Evolutionary conservation across 2,888 invertebrate species (phyloP), one percentile per base, ranked within the genome.

Genomic region (Didymodactylos carnosus): DNA sequence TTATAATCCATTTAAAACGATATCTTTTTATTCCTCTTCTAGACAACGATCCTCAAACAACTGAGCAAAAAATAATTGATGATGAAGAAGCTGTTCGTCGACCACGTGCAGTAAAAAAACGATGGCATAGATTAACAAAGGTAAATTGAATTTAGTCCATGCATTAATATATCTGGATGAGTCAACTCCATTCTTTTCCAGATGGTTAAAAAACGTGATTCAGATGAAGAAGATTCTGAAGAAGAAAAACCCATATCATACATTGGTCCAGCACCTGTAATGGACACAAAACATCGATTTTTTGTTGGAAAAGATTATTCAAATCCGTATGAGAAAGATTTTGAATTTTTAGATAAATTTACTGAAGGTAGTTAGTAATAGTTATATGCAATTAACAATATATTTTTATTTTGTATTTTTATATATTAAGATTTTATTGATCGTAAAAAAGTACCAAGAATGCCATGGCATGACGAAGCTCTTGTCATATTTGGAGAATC

Each of bases 391-490:
- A n/a, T 53, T 23, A 1, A 25, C 13, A 39, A n/a, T 16, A n/a
- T 71, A 23, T 5, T 19, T 35, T 35, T 29, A 19, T 62, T 35
- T 29, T 19, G 94, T 82, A 89, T 88, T 76, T 89, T 91, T 83
- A 87, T 94, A 76, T 91, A 94, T 85, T 86, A 86, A 80, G 87
- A 73, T 43, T 69, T 39, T 53, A 72, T 72, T 39, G 71, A 71
- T 70, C 29, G 94, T 53, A 87, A 87, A 72, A 88, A 88, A 53
- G 92, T 91, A 4, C 93, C 94, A 0, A 87, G 94, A 77, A 94
- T 95, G 94, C 94, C 94, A 3, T 95, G 94, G 94, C 94, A 95
- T 81, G 94, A 95, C 84, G 87, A 94, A 72, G 92, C 90, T 3
- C 86, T 89, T n/a, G 87, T 90, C 80, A 89, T 94, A 0, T 88